These are phyloP conservation scores for Danio tinwini DNA, from an alignment of 2,797 vertebrate genomes.

Conservation along the genomic window DNA sequence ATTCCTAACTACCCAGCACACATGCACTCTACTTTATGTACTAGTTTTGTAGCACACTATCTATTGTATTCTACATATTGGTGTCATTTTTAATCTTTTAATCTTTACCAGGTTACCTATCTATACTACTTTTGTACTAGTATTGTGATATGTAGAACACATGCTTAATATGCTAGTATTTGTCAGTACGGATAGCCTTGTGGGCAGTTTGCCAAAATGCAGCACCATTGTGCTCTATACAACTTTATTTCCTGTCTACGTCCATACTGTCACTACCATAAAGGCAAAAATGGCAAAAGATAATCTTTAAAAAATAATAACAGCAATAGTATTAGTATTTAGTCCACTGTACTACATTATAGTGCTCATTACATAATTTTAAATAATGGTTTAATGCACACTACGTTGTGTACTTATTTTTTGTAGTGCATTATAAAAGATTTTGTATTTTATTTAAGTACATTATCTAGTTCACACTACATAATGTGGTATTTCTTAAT, in stretches of 20 bases:
- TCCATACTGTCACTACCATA: too few relatives aligned
- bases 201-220: too few relatives aligned
- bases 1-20: not conserved
- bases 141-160: not conserved
- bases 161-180: not conserved
- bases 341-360: not conserved
- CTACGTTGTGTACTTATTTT: not conserved
- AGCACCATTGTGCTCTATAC: too few relatives aligned
- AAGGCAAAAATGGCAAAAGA: too few relatives aligned
- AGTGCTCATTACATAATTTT: not conserved
- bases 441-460: not conserved
- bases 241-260: too few relatives aligned
- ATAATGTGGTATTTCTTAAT: not conserved
- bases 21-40: not conserved
- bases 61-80: not conserved
- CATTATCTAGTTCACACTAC: not conserved
- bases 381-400: not conserved
- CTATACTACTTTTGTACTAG: not conserved
- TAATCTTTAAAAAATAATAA: too few relatives aligned
- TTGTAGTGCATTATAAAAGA: too few relatives aligned
- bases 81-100: not conserved
- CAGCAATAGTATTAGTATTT: too few relatives aligned
- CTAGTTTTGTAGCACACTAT: not conserved
- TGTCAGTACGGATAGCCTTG: not conserved
- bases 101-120: not conserved